phyloP scores from a whole-genome alignment of 2,797 vertebrate genomes.

The Syngnathus rostellatus region DNA sequence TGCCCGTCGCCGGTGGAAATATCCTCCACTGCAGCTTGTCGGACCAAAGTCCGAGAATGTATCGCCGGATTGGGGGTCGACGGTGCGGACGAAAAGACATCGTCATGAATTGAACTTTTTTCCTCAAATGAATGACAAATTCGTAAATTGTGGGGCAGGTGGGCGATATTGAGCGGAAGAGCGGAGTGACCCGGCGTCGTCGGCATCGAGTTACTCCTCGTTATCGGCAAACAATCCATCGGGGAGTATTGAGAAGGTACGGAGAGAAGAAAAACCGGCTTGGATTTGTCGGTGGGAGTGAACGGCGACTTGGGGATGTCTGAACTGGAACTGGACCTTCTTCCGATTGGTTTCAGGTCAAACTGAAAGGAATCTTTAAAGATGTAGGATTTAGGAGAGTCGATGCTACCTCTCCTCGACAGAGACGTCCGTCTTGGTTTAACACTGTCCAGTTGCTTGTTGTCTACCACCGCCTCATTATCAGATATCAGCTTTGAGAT shows the following conservation, averaged over 20 bases:
- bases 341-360: constrained; percentile 92
- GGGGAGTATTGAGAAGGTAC: constrained; percentile 80
- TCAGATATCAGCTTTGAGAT: constrained; percentile 98
- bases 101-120: constrained; percentile 83
- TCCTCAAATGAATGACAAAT: constrained; percentile 97
- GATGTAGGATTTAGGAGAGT: constrained; percentile 98
- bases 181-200: constrained; percentile 86
- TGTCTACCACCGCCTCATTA: constrained; percentile 95
- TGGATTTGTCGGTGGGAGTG: constrained; percentile 95
- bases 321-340: constrained; percentile 93
- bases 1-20: constrained; percentile 80
- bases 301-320: constrained; percentile 98
- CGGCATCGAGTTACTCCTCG: constrained; percentile 98
- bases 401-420: constrained; percentile 94
- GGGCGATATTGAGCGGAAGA: constrained; percentile 77
- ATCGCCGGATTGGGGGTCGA: constrained; percentile 77
- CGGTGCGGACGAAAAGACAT: constrained; percentile 88
- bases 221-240: constrained; percentile 96
- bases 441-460: constrained; percentile 97
- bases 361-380: constrained; percentile 99
- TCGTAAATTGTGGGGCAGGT: constrained; percentile 80
- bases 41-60: constrained; percentile 85
- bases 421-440: constrained; percentile 97
- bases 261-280: constrained; percentile 93
- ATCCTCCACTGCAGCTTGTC: constrained; percentile 91